phyloP scores from a whole-genome alignment of 2,113 vertebrate species.

The Myanophis thanlyinensis region DNA sequence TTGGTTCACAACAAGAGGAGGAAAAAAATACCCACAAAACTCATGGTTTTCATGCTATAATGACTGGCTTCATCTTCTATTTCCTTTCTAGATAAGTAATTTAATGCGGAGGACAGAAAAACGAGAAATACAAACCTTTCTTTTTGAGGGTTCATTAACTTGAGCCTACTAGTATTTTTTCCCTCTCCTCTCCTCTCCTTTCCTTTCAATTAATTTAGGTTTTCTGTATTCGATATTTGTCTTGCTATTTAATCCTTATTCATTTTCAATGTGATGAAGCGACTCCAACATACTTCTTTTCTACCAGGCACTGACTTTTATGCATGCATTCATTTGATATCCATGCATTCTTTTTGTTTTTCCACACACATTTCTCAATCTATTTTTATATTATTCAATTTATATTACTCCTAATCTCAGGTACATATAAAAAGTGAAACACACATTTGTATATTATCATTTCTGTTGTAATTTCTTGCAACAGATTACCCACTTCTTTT shows the following conservation, averaged over 20 bases:
- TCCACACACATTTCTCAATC: background rate
- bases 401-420: background rate
- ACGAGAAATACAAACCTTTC: background rate
- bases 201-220: background rate
- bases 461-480: background rate
- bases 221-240: background rate
- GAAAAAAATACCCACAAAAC: background rate
- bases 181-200: background rate
- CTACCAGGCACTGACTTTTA: background rate
- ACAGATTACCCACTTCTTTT: background rate
- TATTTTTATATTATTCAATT: background rate
- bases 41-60: background rate
- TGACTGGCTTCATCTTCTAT: background rate
- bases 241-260: background rate
- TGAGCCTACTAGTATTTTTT: background rate
- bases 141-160: background rate
- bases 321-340: background rate
- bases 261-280: background rate
- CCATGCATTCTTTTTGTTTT: background rate
- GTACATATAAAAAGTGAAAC: background rate
- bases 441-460: background rate
- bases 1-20: background rate
- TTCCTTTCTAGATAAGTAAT: background rate
- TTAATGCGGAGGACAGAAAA: background rate
- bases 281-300: background rate